phyloP scores from a whole-genome alignment of 2,797 vertebrate genomes.

The Fratercula arctica region DNA sequence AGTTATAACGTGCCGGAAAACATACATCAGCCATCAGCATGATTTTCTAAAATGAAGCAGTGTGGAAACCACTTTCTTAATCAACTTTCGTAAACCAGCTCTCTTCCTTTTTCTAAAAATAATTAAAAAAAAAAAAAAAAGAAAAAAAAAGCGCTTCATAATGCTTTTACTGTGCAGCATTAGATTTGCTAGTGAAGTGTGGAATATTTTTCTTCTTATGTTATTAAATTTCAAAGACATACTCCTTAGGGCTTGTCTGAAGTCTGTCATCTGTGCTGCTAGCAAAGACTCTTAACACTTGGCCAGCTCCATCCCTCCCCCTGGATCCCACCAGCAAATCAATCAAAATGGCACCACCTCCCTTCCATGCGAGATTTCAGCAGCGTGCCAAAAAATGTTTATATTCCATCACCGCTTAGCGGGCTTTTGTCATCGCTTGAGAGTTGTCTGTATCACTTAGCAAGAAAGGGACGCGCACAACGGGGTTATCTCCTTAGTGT shows the following conservation, averaged over 20 bases:
- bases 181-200: conserved; percentile 30
- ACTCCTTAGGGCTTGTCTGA: conserved; percentile 44
- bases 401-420: background rate
- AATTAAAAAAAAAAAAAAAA: background rate
- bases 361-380: background rate
- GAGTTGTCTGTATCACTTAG: conserved; percentile 10
- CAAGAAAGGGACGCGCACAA: background rate
- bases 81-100: conserved; percentile 29
- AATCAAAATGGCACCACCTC: conserved; percentile 31
- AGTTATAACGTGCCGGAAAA: conserved; percentile 55
- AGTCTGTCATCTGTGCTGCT: conserved; percentile 50
- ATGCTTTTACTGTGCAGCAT: background rate
- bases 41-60: conserved; percentile 58
- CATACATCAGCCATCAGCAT: conserved; percentile 41
- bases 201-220: conserved; percentile 40
- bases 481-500: background rate
- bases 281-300: conserved; percentile 41
- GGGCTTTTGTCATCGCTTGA: conserved; percentile 29
- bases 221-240: conserved; percentile 64
- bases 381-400: background rate
- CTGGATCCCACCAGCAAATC: conserved; percentile 51
- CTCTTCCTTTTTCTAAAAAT: background rate
- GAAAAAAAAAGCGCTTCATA: background rate
- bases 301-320: conserved; percentile 24
- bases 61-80: conserved; percentile 60